Conservation (phyloP, 1,140 invertebrate genomes). For the Drosophila hydei region DNA sequence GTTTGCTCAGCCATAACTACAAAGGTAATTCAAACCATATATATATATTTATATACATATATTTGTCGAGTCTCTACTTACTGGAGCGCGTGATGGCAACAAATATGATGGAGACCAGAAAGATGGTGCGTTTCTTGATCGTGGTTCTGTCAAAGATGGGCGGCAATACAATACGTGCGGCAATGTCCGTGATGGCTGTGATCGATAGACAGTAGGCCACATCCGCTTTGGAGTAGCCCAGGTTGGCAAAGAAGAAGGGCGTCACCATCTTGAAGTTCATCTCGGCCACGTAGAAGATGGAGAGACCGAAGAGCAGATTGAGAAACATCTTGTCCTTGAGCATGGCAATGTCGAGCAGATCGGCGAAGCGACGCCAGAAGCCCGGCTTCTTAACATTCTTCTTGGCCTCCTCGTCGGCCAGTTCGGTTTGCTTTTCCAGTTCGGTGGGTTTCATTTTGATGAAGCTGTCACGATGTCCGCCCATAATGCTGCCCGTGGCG, state of each 20-base stretch:
- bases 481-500: slow-evolving; percentile 64
- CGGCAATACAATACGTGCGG: slow-evolving; percentile 88
- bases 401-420: slow-evolving; percentile 55
- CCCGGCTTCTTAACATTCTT: slow-evolving; percentile 80
- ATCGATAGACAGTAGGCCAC: slow-evolving; percentile 89
- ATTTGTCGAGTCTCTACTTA: slow-evolving; percentile 83
- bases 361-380: slow-evolving; percentile 85
- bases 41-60: not conserved
- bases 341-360: slow-evolving; percentile 87
- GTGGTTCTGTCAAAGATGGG: slow-evolving; percentile 88
- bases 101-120: slow-evolving; percentile 88
- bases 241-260: slow-evolving; percentile 88
- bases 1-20: slow-evolving; percentile 88
- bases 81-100: slow-evolving; percentile 89
- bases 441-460: slow-evolving; percentile 83
- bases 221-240: slow-evolving; percentile 88
- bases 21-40: slow-evolving; percentile 8
- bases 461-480: slow-evolving; percentile 77
- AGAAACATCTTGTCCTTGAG: slow-evolving; percentile 88
- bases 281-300: slow-evolving; percentile 89
- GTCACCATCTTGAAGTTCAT: slow-evolving; percentile 91
- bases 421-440: slow-evolving; percentile 64
- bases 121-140: slow-evolving; percentile 88
- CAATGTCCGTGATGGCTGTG: slow-evolving; percentile 89
- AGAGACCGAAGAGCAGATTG: slow-evolving; percentile 88